Conservation (phyloP, 2,888 invertebrate species). For the Meteorus colon region DNA sequence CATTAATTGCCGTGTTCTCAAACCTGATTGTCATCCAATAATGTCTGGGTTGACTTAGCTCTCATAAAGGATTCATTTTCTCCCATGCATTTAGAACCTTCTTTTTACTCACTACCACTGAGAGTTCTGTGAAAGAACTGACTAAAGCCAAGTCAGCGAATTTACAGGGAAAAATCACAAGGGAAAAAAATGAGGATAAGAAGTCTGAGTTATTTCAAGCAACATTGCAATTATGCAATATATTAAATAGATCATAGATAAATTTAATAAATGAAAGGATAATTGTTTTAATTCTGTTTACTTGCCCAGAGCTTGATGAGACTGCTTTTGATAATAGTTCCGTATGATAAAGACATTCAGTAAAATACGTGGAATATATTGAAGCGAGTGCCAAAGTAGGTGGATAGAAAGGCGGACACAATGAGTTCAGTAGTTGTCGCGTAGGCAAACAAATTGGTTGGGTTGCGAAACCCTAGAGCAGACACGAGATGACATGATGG, state of each 20-base stretch:
- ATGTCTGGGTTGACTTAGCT: background rate
- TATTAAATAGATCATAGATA: background rate
- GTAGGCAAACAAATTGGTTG: slow-evolving; percentile 26
- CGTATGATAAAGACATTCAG: background rate
- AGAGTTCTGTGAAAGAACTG: background rate
- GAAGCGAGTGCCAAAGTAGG: slow-evolving; percentile 26
- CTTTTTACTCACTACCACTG: background rate
- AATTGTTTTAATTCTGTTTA: background rate
- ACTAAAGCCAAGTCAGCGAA: background rate
- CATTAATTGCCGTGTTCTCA: background rate
- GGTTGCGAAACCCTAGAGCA: slow-evolving; percentile 28
- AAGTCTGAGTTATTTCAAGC: background rate
- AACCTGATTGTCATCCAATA: background rate
- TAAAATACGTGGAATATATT: too few species aligned
- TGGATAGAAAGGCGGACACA: slow-evolving; percentile 40
- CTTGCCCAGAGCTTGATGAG: background rate
- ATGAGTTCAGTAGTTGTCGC: slow-evolving; percentile 19
- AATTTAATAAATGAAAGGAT: background rate
- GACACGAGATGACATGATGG: slow-evolving; percentile 30
- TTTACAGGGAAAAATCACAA: background rate
- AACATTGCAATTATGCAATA: background rate
- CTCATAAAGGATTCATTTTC: background rate
- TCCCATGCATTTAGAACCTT: background rate
- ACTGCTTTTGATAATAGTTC: background rate
- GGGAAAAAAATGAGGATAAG: background rate